These are phyloP conservation scores for Limonius californicus DNA, from an alignment of 1,140 invertebrate genomes.

Conservation along the genomic window DNA sequence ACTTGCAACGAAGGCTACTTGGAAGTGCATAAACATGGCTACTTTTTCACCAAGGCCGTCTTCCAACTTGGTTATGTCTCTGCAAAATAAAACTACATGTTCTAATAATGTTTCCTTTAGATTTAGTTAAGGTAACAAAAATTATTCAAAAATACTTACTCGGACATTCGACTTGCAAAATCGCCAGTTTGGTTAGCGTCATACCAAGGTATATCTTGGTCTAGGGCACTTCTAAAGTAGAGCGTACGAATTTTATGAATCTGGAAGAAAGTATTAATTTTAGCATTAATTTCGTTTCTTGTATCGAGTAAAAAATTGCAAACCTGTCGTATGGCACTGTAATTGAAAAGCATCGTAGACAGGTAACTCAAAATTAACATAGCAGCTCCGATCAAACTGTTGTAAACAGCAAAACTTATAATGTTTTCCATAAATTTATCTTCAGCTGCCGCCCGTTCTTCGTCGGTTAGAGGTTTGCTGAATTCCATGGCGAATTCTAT, in stretches of 20 bases:
- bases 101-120: background rate
- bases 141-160: too few relatives aligned
- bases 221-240: slow-evolving; percentile 44
- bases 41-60: slow-evolving; percentile 92
- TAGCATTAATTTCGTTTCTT: background rate
- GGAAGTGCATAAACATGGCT: slow-evolving; percentile 73
- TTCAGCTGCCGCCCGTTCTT: background rate
- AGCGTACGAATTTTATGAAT: slow-evolving; percentile 21
- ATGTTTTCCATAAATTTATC: slow-evolving; percentile 47
- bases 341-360: slow-evolving; percentile 63
- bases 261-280: slow-evolving; percentile 15
- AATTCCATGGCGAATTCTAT: slow-evolving; percentile 41
- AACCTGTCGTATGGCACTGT: slow-evolving; percentile 67
- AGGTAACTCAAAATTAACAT: slow-evolving; percentile 60
- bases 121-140: too few relatives aligned
- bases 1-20: slow-evolving; percentile 72
- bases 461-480: too few relatives aligned
- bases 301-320: too few relatives aligned
- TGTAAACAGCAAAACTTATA: slow-evolving; percentile 55
- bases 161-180: slow-evolving; percentile 61
- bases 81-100: slow-evolving; percentile 35
- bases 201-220: slow-evolving; percentile 79
- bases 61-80: slow-evolving; percentile 86
- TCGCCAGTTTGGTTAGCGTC: slow-evolving; percentile 76
- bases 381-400: slow-evolving; percentile 54